Percentiles rank a stretch among this genome's conserved stretches.
Evolutionary conservation across 2,113 vertebrate species (phyloP).

Genomic region (Tenebrosternarchus preto): DNA sequence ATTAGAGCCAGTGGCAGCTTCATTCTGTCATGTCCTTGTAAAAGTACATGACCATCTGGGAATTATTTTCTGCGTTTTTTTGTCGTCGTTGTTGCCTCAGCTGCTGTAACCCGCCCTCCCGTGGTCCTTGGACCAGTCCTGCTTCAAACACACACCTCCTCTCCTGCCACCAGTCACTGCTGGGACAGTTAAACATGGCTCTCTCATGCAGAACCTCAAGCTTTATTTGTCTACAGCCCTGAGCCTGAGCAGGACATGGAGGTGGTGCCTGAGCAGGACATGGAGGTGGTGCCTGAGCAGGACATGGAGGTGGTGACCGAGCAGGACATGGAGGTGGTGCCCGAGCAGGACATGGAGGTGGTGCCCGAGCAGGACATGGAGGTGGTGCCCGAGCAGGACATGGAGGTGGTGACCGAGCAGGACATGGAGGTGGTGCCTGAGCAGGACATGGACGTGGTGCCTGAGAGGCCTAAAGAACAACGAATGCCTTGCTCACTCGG

Average conservation of each 20-base stretch:
- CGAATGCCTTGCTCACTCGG: neutral
- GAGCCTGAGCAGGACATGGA: too few relatives aligned
- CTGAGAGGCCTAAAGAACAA: neutral
- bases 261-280: too few relatives aligned
- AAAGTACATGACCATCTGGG: constrained; percentile 45
- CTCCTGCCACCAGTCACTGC: constrained; percentile 5
- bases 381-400: too few relatives aligned
- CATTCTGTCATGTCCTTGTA: constrained; percentile 44
- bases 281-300: too few relatives aligned
- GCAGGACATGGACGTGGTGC: too few relatives aligned
- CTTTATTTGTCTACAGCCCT: neutral
- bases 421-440: too few relatives aligned
- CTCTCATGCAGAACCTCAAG: neutral
- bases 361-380: too few relatives aligned
- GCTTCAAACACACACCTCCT: neutral
- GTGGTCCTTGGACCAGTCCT: neutral
- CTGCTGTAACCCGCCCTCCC: neutral
- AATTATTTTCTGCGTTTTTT: constrained; percentile 33
- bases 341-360: too few relatives aligned
- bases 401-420: too few relatives aligned
- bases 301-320: too few relatives aligned
- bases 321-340: too few relatives aligned
- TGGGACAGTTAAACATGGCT: neutral
- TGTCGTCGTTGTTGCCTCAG: constrained; percentile 4
- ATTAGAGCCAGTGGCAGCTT: constrained; percentile 33